Evolutionary conservation across 2,888 invertebrate genomes (phyloP).

Genomic region (Hymenopus coronatus): DNA sequence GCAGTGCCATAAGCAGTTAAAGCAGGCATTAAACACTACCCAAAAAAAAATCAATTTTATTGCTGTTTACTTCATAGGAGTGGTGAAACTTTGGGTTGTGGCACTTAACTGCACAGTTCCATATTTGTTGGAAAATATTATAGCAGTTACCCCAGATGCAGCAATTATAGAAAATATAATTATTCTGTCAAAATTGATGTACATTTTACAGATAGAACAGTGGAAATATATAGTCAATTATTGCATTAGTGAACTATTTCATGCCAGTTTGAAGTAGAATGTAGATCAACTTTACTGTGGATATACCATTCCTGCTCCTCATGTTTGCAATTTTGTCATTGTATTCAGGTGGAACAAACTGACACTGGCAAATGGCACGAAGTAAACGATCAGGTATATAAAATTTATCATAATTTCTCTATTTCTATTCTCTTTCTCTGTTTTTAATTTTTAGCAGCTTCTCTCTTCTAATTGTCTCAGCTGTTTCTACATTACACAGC

Average conservation of each 20-base stretch:
- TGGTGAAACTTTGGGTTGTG: too few relatives aligned
- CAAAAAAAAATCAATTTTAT: too few relatives aligned
- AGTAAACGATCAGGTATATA: constrained; percentile 40
- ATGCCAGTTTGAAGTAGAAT: neutral
- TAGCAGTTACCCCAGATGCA: too few relatives aligned
- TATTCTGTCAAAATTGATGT: too few relatives aligned
- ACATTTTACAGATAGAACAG: neutral
- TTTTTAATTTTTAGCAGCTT: neutral
- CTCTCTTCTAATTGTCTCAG: neutral
- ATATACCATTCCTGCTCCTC: constrained; percentile 2
- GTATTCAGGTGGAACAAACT: constrained; percentile 48
- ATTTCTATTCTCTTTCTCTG: constrained; percentile 4
- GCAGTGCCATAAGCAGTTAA: too few relatives aligned
- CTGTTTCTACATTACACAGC: neutral
- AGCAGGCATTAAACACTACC: too few relatives aligned
- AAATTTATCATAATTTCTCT: constrained; percentile 8
- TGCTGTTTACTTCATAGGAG: too few relatives aligned
- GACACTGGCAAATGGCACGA: constrained; percentile 50
- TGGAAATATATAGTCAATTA: neutral
- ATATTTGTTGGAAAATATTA: too few relatives aligned
- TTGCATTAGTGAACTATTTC: neutral
- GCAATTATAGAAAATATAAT: too few relatives aligned
- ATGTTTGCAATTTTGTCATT: constrained; percentile 24
- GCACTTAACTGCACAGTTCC: too few relatives aligned
- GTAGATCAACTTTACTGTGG: neutral